These are phyloP conservation scores for Chymomyza procnemis DNA, from an alignment of 2,888 invertebrate species.

Conservation along the genomic window DNA sequence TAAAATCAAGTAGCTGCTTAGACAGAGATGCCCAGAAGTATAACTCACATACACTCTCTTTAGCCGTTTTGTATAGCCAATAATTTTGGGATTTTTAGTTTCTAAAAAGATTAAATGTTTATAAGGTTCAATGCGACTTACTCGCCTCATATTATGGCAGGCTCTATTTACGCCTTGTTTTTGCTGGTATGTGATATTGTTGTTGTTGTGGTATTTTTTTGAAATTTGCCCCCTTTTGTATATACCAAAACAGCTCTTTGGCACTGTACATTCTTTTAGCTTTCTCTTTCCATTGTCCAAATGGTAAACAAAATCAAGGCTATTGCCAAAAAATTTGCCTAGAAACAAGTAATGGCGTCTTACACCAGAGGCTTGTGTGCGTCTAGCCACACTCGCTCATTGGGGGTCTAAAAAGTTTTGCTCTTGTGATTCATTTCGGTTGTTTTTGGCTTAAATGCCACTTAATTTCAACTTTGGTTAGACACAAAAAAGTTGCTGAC, in stretches of 20 bases:
- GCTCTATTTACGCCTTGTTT: neutral
- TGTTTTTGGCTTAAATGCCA: neutral
- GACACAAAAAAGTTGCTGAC: neutral
- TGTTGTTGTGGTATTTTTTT: neutral
- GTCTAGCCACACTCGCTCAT: neutral
- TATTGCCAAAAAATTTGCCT: neutral
- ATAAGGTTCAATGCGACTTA: neutral
- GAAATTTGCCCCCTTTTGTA: neutral
- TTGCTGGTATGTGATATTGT: neutral
- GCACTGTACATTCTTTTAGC: neutral
- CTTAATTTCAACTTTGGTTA: neutral
- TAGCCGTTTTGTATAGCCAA: conserved; percentile 4
- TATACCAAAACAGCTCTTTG: neutral
- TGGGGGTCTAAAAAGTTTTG: neutral
- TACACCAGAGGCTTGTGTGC: neutral
- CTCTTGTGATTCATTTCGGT: no score
- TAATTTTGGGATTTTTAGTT: neutral
- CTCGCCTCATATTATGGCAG: neutral
- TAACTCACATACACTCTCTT: neutral
- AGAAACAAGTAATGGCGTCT: neutral
- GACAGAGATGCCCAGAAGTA: conserved; percentile 6
- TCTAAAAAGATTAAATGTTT: neutral
- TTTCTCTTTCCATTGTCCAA: neutral
- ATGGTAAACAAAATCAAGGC: neutral
- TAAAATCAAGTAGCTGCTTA: no score